Conservation (phyloP, 2,797 vertebrate species). For the Acrossocheilus wenchowensis region DNA sequence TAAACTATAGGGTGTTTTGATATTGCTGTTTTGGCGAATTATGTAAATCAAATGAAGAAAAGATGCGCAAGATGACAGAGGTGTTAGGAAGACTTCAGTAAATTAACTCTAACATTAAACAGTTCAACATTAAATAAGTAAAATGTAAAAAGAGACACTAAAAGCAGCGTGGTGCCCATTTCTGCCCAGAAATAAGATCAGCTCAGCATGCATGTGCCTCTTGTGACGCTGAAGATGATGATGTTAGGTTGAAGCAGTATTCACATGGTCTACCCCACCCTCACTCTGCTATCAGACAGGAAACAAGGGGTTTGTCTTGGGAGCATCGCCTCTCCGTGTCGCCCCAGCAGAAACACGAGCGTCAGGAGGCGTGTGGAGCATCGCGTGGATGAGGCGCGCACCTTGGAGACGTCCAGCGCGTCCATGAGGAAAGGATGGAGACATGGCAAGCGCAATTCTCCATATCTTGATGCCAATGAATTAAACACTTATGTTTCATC, state of each 20-base stretch:
- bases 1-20: not conserved
- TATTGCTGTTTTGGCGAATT: not conserved
- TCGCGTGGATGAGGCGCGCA: constrained; percentile 49
- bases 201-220: not conserved
- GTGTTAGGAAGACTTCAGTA: not conserved
- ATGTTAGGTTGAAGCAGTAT: constrained; percentile 1
- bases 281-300: not conserved
- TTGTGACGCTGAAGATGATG: constrained; percentile 36
- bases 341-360: constrained; percentile 22
- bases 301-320: constrained; percentile 13
- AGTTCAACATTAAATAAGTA: not conserved
- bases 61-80: not conserved
- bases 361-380: constrained; percentile 35
- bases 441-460: constrained; percentile 69
- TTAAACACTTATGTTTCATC: constrained; percentile 28
- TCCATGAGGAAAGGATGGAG: constrained; percentile 71
- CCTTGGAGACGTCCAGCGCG: constrained; percentile 63
- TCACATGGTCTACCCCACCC: constrained; percentile 34
- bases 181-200: not conserved
- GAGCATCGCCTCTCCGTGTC: constrained; percentile 21
- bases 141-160: not conserved
- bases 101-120: not conserved
- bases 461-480: constrained; percentile 67
- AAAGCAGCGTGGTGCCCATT: not conserved
- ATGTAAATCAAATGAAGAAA: not conserved